These are phyloP conservation scores for Apodemus sylvaticus DNA, from an alignment of 2,113 vertebrate genomes.

Conservation along the genomic window DNA sequence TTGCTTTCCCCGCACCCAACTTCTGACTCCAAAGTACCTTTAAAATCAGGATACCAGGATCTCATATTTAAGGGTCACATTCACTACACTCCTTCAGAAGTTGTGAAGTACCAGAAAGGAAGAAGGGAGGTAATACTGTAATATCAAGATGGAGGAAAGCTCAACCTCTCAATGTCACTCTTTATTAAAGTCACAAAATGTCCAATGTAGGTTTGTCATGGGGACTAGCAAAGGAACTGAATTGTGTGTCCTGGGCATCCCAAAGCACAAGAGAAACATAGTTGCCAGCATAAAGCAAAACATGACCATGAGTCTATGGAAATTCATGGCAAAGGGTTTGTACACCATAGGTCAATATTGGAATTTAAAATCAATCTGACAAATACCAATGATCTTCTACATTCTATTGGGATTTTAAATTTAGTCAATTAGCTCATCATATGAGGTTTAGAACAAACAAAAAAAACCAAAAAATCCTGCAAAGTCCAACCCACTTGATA, in stretches of 20 bases:
- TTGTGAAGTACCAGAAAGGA: background rate
- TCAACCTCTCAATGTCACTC: background rate
- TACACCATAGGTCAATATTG: background rate
- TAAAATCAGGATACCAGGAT: background rate
- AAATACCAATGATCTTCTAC: background rate
- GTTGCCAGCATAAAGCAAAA: background rate
- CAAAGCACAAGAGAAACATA: background rate
- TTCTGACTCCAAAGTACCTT: background rate
- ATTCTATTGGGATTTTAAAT: background rate
- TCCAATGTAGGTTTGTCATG: background rate
- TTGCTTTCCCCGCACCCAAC: background rate
- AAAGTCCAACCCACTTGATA: background rate
- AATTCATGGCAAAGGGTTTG: background rate
- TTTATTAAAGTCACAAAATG: background rate
- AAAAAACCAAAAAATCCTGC: background rate
- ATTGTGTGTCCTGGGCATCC: background rate
- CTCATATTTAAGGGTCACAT: background rate
- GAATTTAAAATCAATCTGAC: background rate
- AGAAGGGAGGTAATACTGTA: fast-evolving
- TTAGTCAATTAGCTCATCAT: background rate
- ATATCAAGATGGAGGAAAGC: background rate
- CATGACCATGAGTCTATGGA: background rate
- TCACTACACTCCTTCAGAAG: background rate
- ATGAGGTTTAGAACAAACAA: slow-evolving; percentile 3
- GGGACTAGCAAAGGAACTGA: background rate